Conservation (phyloP, 2,888 invertebrate species). For the Tigriopus californicus region DNA sequence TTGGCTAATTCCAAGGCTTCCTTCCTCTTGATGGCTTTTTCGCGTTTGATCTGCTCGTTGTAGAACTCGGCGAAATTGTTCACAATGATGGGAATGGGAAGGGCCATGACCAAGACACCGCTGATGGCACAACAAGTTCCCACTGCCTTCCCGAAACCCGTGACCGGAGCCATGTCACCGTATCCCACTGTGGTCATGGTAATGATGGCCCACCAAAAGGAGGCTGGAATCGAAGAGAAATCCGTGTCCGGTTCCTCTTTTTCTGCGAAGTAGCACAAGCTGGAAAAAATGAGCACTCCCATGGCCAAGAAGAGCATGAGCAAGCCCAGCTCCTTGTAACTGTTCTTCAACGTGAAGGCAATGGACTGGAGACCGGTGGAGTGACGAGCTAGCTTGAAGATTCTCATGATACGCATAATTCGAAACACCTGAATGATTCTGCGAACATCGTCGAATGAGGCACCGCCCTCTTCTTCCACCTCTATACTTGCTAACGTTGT, state of each 20-base stretch:
- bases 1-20: slow-evolving; percentile 34
- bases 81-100: slow-evolving; percentile 41
- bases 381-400: slow-evolving; percentile 32
- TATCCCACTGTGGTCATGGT: slow-evolving; percentile 33
- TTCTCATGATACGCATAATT: slow-evolving; percentile 26
- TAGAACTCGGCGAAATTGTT: slow-evolving; percentile 39
- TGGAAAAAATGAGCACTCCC: slow-evolving; percentile 34
- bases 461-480: slow-evolving; percentile 17
- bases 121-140: slow-evolving; percentile 38
- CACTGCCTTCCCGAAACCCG: slow-evolving; percentile 34
- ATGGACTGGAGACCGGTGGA: slow-evolving; percentile 35
- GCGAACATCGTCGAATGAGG: slow-evolving; percentile 29
- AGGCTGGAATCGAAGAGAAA: slow-evolving; percentile 34
- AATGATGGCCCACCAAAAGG: slow-evolving; percentile 38
- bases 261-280: slow-evolving; percentile 36
- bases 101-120: slow-evolving; percentile 38
- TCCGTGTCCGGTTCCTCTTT: slow-evolving; percentile 29
- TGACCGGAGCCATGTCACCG: slow-evolving; percentile 35
- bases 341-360: slow-evolving; percentile 34
- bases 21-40: slow-evolving; percentile 33
- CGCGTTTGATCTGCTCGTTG: slow-evolving; percentile 35
- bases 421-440: slow-evolving; percentile 34
- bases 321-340: slow-evolving; percentile 35
- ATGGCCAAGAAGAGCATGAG: slow-evolving; percentile 36
- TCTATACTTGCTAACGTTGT: background rate